These are phyloP conservation scores for Bagarius yarrelli DNA, from an alignment of 2,113 vertebrate species.

Conservation along the genomic window DNA sequence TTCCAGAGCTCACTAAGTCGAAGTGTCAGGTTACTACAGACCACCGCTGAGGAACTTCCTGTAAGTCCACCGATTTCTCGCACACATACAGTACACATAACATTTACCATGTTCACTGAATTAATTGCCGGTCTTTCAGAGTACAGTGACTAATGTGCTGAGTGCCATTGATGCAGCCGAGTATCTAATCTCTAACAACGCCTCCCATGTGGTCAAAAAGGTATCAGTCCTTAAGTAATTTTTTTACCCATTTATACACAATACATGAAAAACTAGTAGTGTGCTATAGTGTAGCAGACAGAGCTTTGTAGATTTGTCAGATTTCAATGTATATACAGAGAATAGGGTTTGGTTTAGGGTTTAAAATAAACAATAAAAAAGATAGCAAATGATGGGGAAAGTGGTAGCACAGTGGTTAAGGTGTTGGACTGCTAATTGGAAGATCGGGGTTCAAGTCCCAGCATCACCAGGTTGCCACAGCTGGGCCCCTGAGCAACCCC, in stretches of 20 bases:
- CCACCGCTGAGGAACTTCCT: slow-evolving; percentile 70
- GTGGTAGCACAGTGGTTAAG: too few species aligned
- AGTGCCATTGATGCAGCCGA: slow-evolving; percentile 81
- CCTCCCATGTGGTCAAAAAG: slow-evolving; percentile 77
- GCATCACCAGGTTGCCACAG: too few species aligned
- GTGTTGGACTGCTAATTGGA: too few species aligned
- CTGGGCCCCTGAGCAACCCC: too few species aligned
- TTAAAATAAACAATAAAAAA: too few species aligned
- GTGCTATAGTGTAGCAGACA: not conserved
- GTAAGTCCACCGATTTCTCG: slow-evolving; percentile 66
- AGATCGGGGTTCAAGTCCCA: too few species aligned
- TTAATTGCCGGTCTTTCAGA: slow-evolving; percentile 61
- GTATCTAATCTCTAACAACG: slow-evolving; percentile 79
- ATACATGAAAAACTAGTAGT: not conserved
- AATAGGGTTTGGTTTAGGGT: too few species aligned
- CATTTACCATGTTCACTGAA: not conserved
- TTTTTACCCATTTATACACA: not conserved
- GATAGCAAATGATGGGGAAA: too few species aligned
- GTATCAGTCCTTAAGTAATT: slow-evolving; percentile 61
- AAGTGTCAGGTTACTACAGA: slow-evolving; percentile 76
- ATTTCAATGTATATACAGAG: too few species aligned
- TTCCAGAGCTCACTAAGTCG: slow-evolving; percentile 76
- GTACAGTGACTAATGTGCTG: slow-evolving; percentile 77
- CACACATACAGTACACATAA: not conserved
- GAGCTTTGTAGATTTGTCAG: too few species aligned